Evolutionary conservation across 23 tunicate species (phyloP).

Genomic region (Ascidia mentula): DNA sequence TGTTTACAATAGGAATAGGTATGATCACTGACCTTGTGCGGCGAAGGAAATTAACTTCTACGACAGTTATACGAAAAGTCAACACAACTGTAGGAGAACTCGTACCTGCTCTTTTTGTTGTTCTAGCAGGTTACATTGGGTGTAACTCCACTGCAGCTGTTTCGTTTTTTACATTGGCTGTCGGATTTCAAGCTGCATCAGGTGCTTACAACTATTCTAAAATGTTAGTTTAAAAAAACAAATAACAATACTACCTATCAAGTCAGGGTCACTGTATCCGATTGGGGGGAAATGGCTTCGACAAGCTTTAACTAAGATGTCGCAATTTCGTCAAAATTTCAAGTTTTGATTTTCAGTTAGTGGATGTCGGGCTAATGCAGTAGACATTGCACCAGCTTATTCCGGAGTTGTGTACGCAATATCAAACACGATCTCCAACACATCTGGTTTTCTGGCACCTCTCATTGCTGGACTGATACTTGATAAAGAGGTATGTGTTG

Average conservation of each 20-base stretch:
- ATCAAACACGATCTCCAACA: not conserved
- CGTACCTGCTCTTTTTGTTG: constrained; percentile 47
- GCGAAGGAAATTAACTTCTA: not conserved
- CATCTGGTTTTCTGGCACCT: not conserved
- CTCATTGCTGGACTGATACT: constrained; percentile 14
- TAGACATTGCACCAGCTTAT: constrained; percentile 7
- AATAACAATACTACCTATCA: too few relatives aligned
- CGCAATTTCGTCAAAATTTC: too few relatives aligned
- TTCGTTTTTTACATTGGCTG: constrained; percentile 39
- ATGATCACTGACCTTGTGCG: constrained; percentile 45
- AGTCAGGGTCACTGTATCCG: too few relatives aligned
- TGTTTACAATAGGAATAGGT: constrained; percentile 47
- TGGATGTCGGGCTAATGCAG: not conserved
- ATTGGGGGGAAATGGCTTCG: too few relatives aligned
- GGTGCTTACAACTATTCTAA: constrained; percentile 27
- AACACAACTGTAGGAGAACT: constrained; percentile 51
- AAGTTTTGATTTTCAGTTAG: too few relatives aligned
- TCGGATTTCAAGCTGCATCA: constrained; percentile 28
- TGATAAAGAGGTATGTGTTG: not conserved
- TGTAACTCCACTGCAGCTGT: constrained; percentile 39
- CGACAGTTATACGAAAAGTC: constrained; percentile 38
- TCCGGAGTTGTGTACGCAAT: not conserved
- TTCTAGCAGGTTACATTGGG: constrained; percentile 58
- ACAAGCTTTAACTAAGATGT: too few relatives aligned
- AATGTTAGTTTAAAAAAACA: too few relatives aligned